phyloP scores from a whole-genome alignment of 2,888 invertebrate genomes.

The Synanthedon tipuliformis region DNA sequence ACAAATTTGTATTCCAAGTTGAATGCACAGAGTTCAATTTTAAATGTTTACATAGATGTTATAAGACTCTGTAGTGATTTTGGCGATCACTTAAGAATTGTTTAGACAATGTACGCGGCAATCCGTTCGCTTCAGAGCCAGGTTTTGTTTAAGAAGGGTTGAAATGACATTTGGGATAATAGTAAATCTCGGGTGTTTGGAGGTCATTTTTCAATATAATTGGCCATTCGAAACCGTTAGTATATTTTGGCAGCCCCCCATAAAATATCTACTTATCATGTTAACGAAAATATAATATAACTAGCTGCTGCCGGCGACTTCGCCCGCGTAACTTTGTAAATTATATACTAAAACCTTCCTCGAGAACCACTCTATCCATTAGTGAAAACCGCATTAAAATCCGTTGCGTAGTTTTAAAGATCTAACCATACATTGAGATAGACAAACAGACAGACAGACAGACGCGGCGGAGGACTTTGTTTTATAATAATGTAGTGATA shows the following conservation, averaged over 20 bases:
- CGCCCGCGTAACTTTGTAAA: too few species aligned
- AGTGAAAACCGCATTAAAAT: too few species aligned
- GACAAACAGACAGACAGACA: too few species aligned
- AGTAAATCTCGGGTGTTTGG: conserved; percentile 42
- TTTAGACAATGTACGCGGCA: conserved; percentile 60
- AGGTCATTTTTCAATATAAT: conserved; percentile 62
- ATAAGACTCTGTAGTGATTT: conserved; percentile 25
- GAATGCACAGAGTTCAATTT: conserved; percentile 12
- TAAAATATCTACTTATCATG: too few species aligned
- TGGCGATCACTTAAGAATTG: conserved; percentile 51
- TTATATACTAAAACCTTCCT: too few species aligned
- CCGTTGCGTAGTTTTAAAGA: too few species aligned
- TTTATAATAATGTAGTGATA: too few species aligned
- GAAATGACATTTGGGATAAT: conserved; percentile 59
- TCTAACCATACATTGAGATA: too few species aligned
- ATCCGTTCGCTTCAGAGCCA: conserved; percentile 60
- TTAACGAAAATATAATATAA: too few species aligned
- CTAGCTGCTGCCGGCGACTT: too few species aligned
- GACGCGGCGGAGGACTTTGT: too few species aligned
- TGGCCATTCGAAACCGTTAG: conserved; percentile 17
- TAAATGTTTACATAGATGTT: neutral
- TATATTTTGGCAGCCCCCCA: conserved; percentile 3
- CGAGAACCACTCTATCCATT: too few species aligned
- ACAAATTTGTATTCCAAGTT: conserved; percentile 7
- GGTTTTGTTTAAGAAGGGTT: conserved; percentile 59